Evolutionary conservation across 2,797 vertebrate species (phyloP).

Genomic region (Oreonectes daqikongensis): DNA sequence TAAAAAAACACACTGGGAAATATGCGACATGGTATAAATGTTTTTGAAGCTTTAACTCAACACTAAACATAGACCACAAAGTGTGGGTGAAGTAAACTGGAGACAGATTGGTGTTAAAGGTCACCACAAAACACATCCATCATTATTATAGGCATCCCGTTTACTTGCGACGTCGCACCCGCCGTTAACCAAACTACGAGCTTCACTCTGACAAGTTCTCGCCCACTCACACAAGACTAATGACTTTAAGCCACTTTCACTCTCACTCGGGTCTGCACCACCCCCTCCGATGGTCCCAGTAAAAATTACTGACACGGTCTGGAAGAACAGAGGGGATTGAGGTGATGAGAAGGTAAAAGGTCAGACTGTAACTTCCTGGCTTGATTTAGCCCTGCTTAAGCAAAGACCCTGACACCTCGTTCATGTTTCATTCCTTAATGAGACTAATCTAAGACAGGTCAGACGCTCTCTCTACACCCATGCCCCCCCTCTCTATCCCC

Average conservation of each 20-base stretch:
- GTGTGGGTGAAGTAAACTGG: background rate
- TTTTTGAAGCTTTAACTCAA: background rate
- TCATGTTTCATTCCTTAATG: conserved; percentile 49
- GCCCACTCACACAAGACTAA: conserved; percentile 45
- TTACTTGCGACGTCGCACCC: background rate
- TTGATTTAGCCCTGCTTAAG: conserved; percentile 27
- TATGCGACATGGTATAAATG: no score
- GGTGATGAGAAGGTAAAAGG: conserved; percentile 34
- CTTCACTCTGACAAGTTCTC: conserved; percentile 33
- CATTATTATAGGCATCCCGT: conserved; percentile 29
- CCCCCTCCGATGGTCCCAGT: background rate
- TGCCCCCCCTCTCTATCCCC: background rate
- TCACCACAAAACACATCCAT: conserved; percentile 37
- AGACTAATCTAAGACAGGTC: conserved; percentile 47
- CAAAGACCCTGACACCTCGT: conserved; percentile 19
- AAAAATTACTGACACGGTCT: conserved; percentile 2
- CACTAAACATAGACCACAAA: conserved; percentile 1
- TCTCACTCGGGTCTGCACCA: background rate
- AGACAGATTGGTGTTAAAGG: conserved; percentile 37
- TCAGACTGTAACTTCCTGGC: conserved; percentile 30
- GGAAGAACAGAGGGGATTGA: conserved; percentile 23
- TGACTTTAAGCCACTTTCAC: conserved; percentile 39
- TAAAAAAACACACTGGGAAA: no score
- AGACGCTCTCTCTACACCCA: conserved; percentile 13
- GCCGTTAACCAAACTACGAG: conserved; percentile 16